A percentile compares a stretch with the other conserved stretches of the same genome.
These are phyloP conservation scores for Stomorhina lunata DNA, from an alignment of 2,888 invertebrate genomes.

Conservation along the genomic window DNA sequence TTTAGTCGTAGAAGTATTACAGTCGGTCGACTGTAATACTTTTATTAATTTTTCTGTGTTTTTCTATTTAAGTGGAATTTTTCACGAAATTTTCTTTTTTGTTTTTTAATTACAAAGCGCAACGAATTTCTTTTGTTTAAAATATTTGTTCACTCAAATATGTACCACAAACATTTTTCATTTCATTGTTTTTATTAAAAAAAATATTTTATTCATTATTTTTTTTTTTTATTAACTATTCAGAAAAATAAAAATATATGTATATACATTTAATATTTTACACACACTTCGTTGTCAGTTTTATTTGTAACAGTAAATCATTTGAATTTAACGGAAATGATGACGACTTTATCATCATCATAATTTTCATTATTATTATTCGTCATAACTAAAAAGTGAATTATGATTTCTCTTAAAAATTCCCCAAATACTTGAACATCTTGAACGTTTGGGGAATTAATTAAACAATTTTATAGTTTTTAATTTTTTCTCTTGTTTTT, in stretches of 20 bases:
- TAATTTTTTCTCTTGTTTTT: not conserved
- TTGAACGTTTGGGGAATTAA: slow-evolving; percentile 39
- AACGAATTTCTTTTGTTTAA: slow-evolving; percentile 48
- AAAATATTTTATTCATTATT: not conserved
- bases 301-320: slow-evolving; percentile 14
- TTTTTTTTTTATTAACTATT: not conserved
- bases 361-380: not conserved
- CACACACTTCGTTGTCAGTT: not conserved
- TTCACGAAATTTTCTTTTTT: slow-evolving; percentile 37
- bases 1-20: not conserved
- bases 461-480: slow-evolving; percentile 10
- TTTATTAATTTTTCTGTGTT: not conserved
- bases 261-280: no score
- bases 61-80: slow-evolving; percentile 20
- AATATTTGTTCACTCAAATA: slow-evolving; percentile 18
- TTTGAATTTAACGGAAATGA: slow-evolving; percentile 46
- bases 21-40: not conserved
- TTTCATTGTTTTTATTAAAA: not conserved
- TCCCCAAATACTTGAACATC: not conserved
- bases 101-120: slow-evolving; percentile 45
- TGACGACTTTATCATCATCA: slow-evolving; percentile 20
- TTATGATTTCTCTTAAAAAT: not conserved
- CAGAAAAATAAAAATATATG: slow-evolving; percentile 5
- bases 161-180: not conserved
- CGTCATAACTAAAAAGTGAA: not conserved